Conservation (phyloP, 2,797 vertebrate genomes). For the Sebastes oblongus region DNA sequence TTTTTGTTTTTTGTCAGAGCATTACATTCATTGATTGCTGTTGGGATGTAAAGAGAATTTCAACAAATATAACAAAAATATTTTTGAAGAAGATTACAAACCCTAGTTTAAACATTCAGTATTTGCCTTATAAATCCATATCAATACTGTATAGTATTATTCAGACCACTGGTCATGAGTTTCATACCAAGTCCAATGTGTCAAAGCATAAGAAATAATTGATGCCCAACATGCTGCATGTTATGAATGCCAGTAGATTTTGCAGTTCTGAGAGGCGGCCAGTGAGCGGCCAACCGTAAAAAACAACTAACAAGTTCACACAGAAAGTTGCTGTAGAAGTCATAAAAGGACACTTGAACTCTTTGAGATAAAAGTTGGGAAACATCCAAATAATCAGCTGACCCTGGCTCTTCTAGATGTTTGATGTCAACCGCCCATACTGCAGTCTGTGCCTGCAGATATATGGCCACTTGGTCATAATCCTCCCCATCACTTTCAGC, state of each 20-base stretch:
- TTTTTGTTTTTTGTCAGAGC: too few species aligned
- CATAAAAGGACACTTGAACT: slow-evolving; percentile 17
- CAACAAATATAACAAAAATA: not conserved
- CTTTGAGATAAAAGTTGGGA: not conserved
- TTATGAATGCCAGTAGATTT: slow-evolving; percentile 19
- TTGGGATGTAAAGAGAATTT: not conserved
- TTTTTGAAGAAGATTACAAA: fast-evolving
- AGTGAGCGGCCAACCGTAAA: not conserved
- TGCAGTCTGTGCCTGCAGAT: not conserved
- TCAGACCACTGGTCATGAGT: not conserved
- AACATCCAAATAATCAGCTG: not conserved
- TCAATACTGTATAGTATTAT: not conserved
- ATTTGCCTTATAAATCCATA: not conserved
- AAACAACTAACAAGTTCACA: not conserved
- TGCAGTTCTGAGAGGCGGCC: not conserved
- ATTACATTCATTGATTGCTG: too few species aligned
- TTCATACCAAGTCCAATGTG: not conserved
- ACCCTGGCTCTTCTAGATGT: not conserved
- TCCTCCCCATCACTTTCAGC: slow-evolving; percentile 42
- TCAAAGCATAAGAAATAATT: slow-evolving; percentile 35
- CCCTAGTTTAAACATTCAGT: fast-evolving
- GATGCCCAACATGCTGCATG: slow-evolving; percentile 38
- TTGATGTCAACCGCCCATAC: not conserved
- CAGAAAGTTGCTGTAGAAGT: not conserved
- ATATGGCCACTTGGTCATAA: slow-evolving; percentile 32